Conservation (phyloP, 2,888 invertebrate genomes). For the Tachystola acroxantha region DNA sequence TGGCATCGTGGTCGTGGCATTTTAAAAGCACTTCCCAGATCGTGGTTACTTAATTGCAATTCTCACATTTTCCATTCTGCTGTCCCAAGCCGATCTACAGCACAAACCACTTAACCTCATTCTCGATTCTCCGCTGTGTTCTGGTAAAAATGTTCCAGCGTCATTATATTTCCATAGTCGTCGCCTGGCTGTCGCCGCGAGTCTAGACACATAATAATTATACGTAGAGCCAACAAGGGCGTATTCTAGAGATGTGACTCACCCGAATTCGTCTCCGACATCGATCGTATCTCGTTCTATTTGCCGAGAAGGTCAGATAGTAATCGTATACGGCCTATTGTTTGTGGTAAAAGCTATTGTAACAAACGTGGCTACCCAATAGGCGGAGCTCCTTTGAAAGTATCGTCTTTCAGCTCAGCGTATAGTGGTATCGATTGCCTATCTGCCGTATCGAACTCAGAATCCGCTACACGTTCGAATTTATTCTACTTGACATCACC, state of each 20-base stretch:
- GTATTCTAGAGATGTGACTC: conserved; percentile 63
- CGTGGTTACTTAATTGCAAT: conserved; percentile 3
- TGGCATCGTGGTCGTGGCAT: background rate
- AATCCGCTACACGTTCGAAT: background rate
- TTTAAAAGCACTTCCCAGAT: conserved; percentile 8
- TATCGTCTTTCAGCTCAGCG: conserved; percentile 1
- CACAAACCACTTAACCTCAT: conserved; percentile 25
- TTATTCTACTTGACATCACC: conserved; percentile 29
- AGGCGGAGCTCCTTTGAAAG: conserved; percentile 12
- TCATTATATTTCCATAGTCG: conserved; percentile 51
- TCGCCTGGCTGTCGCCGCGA: conserved; percentile 63
- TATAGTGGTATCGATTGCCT: background rate
- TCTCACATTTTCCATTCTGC: conserved; percentile 13
- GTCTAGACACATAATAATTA: conserved; percentile 73
- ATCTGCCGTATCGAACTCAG: background rate
- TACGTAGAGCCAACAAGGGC: conserved; percentile 63
- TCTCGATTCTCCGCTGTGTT: conserved; percentile 17
- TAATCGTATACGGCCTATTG: conserved; percentile 46
- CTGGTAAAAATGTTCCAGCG: conserved; percentile 38
- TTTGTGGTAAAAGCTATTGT: conserved; percentile 28
- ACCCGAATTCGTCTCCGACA: conserved; percentile 55
- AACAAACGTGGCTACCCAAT: conserved; percentile 21
- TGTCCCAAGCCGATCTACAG: conserved; percentile 15
- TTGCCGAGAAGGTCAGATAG: conserved; percentile 44
- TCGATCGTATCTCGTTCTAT: conserved; percentile 59